phyloP scores from a whole-genome alignment of 2,797 vertebrate species.

The Rhabdomys pumilio region DNA sequence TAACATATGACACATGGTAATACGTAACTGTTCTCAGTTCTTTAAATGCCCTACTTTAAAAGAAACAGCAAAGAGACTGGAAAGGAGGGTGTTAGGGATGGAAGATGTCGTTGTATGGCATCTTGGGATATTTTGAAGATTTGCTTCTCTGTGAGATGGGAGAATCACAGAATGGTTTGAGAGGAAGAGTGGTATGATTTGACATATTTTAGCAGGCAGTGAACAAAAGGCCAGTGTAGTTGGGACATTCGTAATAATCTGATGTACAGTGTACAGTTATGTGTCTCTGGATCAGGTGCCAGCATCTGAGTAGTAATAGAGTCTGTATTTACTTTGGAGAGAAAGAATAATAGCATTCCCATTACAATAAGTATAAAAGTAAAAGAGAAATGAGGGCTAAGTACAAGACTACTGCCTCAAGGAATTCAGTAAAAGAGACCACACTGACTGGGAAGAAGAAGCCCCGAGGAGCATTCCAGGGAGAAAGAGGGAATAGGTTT shows the following conservation, averaged over 20 bases:
- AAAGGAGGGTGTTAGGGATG: background rate
- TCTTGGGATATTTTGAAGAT: background rate
- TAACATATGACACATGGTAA: background rate
- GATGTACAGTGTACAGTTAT: background rate
- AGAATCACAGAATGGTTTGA: background rate
- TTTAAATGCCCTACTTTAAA: constrained; percentile 24
- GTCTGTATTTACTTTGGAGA: constrained; percentile 35
- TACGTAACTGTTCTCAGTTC: background rate
- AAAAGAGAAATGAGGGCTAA: constrained; percentile 23
- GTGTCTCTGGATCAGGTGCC: background rate
- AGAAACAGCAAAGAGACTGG: background rate
- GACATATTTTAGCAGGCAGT: background rate
- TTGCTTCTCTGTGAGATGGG: background rate
- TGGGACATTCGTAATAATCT: background rate
- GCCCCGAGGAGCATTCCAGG: background rate
- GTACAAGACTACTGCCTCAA: constrained; percentile 5
- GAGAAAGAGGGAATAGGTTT: constrained; percentile 7
- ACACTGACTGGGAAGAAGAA: constrained; percentile 7
- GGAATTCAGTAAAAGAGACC: background rate
- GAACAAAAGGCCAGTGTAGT: background rate
- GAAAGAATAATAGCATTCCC: constrained; percentile 1
- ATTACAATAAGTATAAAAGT: background rate
- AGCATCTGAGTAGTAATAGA: constrained; percentile 11
- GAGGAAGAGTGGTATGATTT: background rate
- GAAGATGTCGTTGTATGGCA: background rate